Percentiles rank a stretch among this genome's conserved stretches.
These are phyloP conservation scores for Oceanodroma leucorhoa DNA, from an alignment of 2,797 vertebrate genomes.

Conservation along the genomic window DNA sequence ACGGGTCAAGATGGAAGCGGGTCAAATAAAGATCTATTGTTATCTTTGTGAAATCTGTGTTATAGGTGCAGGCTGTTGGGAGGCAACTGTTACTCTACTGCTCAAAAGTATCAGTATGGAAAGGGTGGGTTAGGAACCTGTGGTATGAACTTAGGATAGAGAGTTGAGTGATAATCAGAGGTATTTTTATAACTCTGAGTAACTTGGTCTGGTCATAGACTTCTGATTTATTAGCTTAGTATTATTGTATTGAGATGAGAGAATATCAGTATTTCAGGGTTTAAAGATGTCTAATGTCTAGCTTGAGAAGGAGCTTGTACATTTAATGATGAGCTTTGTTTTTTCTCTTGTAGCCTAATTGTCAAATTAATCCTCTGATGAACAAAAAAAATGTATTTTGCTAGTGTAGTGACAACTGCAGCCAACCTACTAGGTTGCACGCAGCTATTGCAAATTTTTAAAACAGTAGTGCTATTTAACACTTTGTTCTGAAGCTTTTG, in stretches of 20 bases:
- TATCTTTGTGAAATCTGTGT: neutral
- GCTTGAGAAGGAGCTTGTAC: neutral
- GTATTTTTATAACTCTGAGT: neutral
- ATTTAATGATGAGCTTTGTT: neutral
- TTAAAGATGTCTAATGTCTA: neutral
- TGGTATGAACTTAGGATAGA: neutral
- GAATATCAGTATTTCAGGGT: neutral
- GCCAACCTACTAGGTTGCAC: neutral
- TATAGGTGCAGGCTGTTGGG: neutral
- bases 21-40: slow-evolving; percentile 2
- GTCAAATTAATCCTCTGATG: neutral
- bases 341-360: neutral
- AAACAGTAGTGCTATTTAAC: neutral
- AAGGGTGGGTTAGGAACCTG: neutral
- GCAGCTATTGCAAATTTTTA: neutral
- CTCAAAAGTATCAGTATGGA: neutral
- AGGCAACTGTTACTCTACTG: neutral
- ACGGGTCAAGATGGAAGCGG: neutral
- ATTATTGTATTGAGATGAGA: neutral
- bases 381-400: neutral
- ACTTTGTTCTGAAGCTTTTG: neutral
- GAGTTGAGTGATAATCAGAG: neutral
- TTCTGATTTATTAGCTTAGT: neutral
- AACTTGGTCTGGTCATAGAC: neutral
- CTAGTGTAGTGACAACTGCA: neutral